Conservation (phyloP, 2,797 vertebrate genomes). For the Coccyzus lansbergi region DNA sequence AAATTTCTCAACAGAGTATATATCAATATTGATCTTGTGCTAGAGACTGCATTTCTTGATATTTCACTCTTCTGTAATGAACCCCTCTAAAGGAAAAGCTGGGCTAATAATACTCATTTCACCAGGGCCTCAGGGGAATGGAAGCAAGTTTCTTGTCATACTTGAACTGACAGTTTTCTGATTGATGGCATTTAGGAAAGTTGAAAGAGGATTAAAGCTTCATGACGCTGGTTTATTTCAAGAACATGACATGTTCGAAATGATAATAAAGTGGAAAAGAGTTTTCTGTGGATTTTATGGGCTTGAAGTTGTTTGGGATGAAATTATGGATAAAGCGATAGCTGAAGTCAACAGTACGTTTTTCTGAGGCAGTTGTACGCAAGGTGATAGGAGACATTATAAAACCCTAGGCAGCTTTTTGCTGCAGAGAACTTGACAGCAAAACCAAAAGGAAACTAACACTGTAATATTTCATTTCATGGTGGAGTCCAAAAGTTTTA, state of each 20-base stretch:
- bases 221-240: constrained; percentile 32
- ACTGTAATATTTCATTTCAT: constrained; percentile 13
- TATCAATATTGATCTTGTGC: constrained; percentile 30
- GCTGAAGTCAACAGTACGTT: neutral
- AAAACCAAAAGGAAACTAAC: constrained; percentile 34
- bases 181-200: constrained; percentile 39
- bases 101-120: constrained; percentile 11
- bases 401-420: neutral
- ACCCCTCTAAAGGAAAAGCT: neutral
- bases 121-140: neutral
- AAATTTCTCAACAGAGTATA: neutral
- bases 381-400: neutral
- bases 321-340: neutral
- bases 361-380: neutral
- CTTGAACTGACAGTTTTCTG: constrained; percentile 28
- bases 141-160: constrained; percentile 19
- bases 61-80: constrained; percentile 9
- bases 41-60: neutral
- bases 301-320: neutral
- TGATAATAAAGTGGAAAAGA: constrained; percentile 38
- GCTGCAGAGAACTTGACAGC: neutral
- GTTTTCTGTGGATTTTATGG: constrained; percentile 29
- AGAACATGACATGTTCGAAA: constrained; percentile 5
- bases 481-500: neutral
- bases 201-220: constrained; percentile 43